Evolutionary conservation across 2,797 vertebrate genomes (phyloP).

Genomic region (Eulemur albifrons): DNA sequence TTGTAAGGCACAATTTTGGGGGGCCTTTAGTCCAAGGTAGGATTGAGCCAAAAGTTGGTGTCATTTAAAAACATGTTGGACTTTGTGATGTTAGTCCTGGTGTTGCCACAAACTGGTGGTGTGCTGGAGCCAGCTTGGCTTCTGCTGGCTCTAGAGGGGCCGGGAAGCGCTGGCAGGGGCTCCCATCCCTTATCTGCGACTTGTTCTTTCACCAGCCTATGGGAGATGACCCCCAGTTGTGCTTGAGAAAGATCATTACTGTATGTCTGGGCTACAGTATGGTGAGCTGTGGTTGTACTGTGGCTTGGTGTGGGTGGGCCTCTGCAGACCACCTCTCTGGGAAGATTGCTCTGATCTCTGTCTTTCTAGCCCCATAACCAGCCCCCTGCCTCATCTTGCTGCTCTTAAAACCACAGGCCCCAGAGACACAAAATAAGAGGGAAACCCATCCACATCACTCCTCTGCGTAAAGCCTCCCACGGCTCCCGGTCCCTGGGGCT

Average conservation of each 20-base stretch:
- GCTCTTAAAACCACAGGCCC: not conserved
- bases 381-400: not conserved
- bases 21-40: not conserved
- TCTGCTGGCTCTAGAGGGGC: not conserved
- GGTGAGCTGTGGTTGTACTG: not conserved
- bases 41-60: not conserved
- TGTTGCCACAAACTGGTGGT: rapidly evolving
- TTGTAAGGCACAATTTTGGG: not conserved
- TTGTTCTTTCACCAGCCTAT: not conserved
- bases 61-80: not conserved
- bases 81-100: not conserved
- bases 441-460: not conserved
- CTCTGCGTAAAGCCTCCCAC: not conserved
- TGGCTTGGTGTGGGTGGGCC: not conserved
- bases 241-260: not conserved
- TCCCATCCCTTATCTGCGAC: not conserved
- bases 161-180: rapidly evolving
- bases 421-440: not conserved
- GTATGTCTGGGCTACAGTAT: not conserved
- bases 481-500: not conserved
- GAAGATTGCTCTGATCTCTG: not conserved
- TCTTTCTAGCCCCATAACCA: not conserved
- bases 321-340: not conserved
- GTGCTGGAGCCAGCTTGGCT: not conserved
- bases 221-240: not conserved